Percentiles rank a stretch among this genome's conserved stretches.
Conservation (phyloP, 2,888 invertebrate species). For the Osmoderma eremita region DNA sequence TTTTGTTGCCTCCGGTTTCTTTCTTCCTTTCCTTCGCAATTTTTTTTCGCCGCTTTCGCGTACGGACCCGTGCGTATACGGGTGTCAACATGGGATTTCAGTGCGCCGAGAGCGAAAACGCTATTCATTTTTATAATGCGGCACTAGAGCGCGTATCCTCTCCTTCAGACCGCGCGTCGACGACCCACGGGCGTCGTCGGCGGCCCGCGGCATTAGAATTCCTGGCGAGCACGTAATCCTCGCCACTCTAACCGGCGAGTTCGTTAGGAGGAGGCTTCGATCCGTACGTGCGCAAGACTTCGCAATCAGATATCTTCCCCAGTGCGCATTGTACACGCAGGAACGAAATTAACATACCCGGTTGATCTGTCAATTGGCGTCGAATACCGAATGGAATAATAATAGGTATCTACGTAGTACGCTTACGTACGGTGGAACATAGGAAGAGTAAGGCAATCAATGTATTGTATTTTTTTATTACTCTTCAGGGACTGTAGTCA, state of each 20-base stretch:
- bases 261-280: constrained; percentile 52
- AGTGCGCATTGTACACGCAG: constrained; percentile 1
- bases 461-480: no score
- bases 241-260: constrained; percentile 46
- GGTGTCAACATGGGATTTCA: constrained; percentile 60
- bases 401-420: neutral
- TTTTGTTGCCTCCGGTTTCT: constrained; percentile 39
- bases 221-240: constrained; percentile 52
- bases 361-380: constrained; percentile 30
- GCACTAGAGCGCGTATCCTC: constrained; percentile 39
- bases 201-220: constrained; percentile 51
- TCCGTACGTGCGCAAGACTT: constrained; percentile 45
- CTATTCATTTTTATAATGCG: constrained; percentile 57
- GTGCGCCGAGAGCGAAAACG: constrained; percentile 52
- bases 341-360: constrained; percentile 30
- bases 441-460: no score
- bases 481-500: no score
- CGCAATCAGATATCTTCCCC: constrained; percentile 28
- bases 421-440: no score
- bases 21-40: neutral
- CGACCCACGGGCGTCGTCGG: constrained; percentile 36
- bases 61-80: constrained; percentile 36
- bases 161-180: constrained; percentile 7
- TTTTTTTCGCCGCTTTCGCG: constrained; percentile 2
- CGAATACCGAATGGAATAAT: constrained; percentile 24